A percentile compares a stretch with the other conserved stretches of the same genome.
phyloP scores from a whole-genome alignment of 2,113 vertebrate genomes.

The Xyliphius kryptos region DNA sequence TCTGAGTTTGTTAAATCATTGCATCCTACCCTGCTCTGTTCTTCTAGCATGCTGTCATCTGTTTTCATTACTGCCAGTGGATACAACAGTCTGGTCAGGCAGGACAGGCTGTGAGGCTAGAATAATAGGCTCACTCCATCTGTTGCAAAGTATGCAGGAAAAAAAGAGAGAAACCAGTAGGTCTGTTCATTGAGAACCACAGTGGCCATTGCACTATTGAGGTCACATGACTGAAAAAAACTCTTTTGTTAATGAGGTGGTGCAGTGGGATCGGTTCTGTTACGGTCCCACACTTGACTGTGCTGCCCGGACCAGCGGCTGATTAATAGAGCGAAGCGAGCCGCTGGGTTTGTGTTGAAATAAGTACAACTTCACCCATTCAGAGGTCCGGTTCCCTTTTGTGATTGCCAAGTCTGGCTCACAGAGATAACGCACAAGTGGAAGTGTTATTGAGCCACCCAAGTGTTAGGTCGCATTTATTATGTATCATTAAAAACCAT shows the following conservation, averaged over 20 bases:
- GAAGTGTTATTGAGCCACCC: no score
- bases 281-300: neutral
- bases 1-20: constrained; percentile 2
- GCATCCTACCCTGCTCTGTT: constrained; percentile 28
- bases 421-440: no score
- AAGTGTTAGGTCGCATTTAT: no score
- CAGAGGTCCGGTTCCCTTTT: neutral
- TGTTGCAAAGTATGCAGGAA: constrained; percentile 42
- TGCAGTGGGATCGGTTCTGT: constrained; percentile 6
- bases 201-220: constrained; percentile 15
- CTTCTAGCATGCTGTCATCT: constrained; percentile 48
- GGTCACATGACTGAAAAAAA: constrained; percentile 16
- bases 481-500: no score
- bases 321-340: constrained; percentile 13
- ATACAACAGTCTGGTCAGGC: constrained; percentile 37
- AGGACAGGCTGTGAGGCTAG: constrained; percentile 43
- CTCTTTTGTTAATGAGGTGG: constrained; percentile 26
- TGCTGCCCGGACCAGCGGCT: constrained; percentile 1
- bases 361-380: neutral
- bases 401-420: no score
- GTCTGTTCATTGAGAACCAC: constrained; percentile 26
- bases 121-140: constrained; percentile 50
- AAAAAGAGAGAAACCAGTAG: constrained; percentile 18
- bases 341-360: neutral
- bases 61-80: constrained; percentile 50